Base-by-base conservation (phyloP, 2,888 invertebrate genomes). In the Drosophila dives region DNA sequence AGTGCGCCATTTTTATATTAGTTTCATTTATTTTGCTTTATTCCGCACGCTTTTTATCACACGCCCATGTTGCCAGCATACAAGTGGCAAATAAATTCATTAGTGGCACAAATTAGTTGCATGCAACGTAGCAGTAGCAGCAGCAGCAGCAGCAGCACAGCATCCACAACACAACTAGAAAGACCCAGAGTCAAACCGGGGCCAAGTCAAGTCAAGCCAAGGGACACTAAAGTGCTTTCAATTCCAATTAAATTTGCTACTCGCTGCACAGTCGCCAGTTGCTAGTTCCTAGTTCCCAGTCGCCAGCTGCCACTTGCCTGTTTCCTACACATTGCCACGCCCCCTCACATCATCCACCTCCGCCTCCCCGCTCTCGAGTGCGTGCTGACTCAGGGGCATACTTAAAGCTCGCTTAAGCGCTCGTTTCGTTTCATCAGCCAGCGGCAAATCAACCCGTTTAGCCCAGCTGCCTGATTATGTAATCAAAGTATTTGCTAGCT, bases 21-120 rank as follows among this genome's bases (percentile, higher is more conserved):
- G 73, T 75, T 86, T 87, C 80, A 78, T 86, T 89, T 90, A 86
- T 89, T 87, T 82, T 85, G 75, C 72, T 89, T 85, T 80, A 81
- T 77, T 74, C 63, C 64, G 70, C 64, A 55, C 77, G 65, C 64
- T 64, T 83, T 71, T 86, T 86, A 72, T 75, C 83, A 84, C 86
- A 88, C 88, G 76, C 86, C 90, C 88, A 75, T 77, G 81, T 64
- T 77, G 83, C 80, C 86, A 85, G 86, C 87, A 86, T 89, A 89
- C 87, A 88, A 88, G 89, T 88, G 89, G 87, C 87, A 88, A 88
- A 88, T 88, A 88, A 88, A 88, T 88, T 88, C 87, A 87, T 88
- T 89, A 88, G 89, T 87, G 87, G 87, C 84, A 78, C 89, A 88
- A 89, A 88, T 88, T 88, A 88, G 89, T 87, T 86, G 87, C 85